phyloP scores from a whole-genome alignment of 2,113 vertebrate genomes.

The Tetrao urogallus region DNA sequence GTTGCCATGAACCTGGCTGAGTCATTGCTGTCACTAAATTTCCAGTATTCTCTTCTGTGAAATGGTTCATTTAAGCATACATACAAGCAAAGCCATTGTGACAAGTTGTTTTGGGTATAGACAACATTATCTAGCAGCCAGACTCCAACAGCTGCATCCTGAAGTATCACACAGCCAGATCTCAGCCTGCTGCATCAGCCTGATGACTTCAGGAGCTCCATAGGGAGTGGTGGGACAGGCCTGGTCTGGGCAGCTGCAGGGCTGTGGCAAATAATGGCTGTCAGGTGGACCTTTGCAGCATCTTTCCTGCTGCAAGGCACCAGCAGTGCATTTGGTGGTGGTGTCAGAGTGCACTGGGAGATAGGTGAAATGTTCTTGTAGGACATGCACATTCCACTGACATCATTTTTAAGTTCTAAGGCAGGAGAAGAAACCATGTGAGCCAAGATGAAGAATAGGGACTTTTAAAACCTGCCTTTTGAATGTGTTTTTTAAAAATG shows the following conservation, averaged over 20 bases:
- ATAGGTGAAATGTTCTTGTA: not conserved
- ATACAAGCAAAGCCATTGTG: accelerated
- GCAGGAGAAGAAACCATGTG: accelerated
- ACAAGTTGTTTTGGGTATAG: not conserved
- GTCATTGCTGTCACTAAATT: not conserved
- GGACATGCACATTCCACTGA: accelerated
- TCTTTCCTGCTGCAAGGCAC: not conserved
- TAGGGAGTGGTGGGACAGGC: not conserved
- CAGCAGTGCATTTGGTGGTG: not conserved
- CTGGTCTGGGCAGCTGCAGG: not conserved
- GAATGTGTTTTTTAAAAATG: not conserved
- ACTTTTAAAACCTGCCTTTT: not conserved
- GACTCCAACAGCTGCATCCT: not conserved
- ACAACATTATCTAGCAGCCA: not conserved
- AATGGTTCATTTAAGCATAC: not conserved
- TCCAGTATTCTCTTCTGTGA: not conserved
- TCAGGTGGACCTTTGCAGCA: not conserved
- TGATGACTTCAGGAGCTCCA: not conserved
- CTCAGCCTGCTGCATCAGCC: not conserved
- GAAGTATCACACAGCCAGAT: accelerated
- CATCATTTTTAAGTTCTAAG: not conserved
- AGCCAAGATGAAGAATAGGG: not conserved
- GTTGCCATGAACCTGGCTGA: not conserved
- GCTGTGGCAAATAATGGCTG: accelerated
- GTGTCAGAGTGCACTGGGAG: not conserved